Percentiles rank a stretch among this genome's conserved stretches.
Evolutionary conservation across 1,140 invertebrate species (phyloP).

Genomic region (Goniozus legneri): DNA sequence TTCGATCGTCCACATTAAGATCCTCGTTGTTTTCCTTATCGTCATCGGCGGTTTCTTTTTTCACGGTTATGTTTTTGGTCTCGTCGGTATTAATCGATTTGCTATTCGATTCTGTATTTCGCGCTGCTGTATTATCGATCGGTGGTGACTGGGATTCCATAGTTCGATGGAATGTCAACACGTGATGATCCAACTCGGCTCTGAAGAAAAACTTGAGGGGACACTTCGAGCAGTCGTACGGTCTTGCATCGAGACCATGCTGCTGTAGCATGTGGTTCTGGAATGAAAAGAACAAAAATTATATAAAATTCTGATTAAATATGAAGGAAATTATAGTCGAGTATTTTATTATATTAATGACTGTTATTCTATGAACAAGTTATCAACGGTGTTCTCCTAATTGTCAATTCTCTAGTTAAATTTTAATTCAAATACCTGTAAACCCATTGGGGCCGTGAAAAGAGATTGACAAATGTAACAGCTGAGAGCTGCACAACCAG

Average conservation of each 20-base stretch:
- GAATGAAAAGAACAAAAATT: slow-evolving; percentile 12
- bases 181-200: slow-evolving; percentile 85
- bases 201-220: slow-evolving; percentile 87
- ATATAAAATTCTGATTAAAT: neutral
- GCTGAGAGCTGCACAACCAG: slow-evolving; percentile 74
- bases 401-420: neutral
- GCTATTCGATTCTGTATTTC: slow-evolving; percentile 1
- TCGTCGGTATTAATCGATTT: slow-evolving; percentile 1
- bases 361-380: too few relatives aligned
- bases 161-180: slow-evolving; percentile 33
- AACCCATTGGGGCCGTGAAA: slow-evolving; percentile 75
- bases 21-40: slow-evolving; percentile 22
- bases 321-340: neutral
- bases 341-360: too few relatives aligned
- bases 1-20: too few relatives aligned
- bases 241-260: slow-evolving; percentile 73
- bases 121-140: slow-evolving; percentile 11
- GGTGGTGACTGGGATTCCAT: slow-evolving; percentile 6
- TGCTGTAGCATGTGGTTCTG: slow-evolving; percentile 77
- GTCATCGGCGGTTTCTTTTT: slow-evolving; percentile 21
- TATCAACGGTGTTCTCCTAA: neutral
- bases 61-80: slow-evolving; percentile 4
- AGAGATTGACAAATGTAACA: slow-evolving; percentile 87
- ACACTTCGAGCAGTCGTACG: slow-evolving; percentile 82
- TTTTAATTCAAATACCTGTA: slow-evolving; percentile 46